Evolutionary conservation across 2,888 invertebrate genomes (phyloP).

Genomic region (Orchesellides sinensis): DNA sequence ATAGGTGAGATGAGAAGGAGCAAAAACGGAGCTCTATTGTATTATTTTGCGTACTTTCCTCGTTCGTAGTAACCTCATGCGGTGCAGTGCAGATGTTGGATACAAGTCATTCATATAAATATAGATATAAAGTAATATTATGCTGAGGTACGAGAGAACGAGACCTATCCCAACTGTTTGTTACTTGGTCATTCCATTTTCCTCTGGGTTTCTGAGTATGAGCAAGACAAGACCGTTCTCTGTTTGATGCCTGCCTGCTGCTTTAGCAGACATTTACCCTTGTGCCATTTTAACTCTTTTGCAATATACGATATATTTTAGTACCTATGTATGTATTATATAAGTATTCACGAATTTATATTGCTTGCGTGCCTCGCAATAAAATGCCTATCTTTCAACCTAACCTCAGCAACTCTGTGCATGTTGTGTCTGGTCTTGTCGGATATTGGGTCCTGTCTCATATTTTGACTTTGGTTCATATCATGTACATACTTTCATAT

Average conservation of each 20-base stretch:
- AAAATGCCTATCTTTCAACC: neutral
- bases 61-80: no score
- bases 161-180: constrained; percentile 63
- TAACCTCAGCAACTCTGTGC: neutral
- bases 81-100: neutral
- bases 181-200: constrained; percentile 39
- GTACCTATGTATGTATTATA: no score
- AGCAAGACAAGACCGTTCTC: neutral
- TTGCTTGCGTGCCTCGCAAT: no score
- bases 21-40: no score
- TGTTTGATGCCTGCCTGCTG: neutral
- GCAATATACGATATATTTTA: no score
- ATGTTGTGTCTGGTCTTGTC: neutral
- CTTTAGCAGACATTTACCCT: constrained; percentile 12
- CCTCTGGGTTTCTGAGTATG: neutral
- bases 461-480: no score
- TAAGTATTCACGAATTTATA: no score
- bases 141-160: neutral
- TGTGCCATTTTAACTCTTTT: constrained; percentile 31
- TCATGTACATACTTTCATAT: no score
- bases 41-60: no score
- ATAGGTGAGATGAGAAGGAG: neutral
- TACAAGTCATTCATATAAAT: no score
- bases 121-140: no score
- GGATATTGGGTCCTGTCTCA: no score